phyloP scores from a whole-genome alignment of 2,888 invertebrate species.

The Pandemis corylana region DNA sequence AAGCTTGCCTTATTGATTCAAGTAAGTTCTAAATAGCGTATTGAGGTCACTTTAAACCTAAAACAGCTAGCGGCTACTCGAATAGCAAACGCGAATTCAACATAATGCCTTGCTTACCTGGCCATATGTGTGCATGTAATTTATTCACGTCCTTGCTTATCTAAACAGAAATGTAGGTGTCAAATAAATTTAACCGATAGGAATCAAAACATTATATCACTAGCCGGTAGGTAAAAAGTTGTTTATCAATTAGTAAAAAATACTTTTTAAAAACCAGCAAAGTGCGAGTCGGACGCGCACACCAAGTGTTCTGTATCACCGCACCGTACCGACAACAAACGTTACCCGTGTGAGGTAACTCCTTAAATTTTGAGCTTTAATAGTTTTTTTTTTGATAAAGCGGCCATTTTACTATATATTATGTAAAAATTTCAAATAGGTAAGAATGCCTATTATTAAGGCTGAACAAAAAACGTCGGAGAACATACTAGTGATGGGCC shows the following conservation, averaged over 20 bases:
- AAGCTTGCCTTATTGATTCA: conserved; percentile 2
- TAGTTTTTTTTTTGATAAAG: too few relatives aligned
- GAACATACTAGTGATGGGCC: too few relatives aligned
- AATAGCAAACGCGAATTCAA: conserved; percentile 30
- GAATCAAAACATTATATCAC: conserved; percentile 3
- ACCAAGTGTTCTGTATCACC: too few relatives aligned
- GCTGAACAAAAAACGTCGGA: too few relatives aligned
- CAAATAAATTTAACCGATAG: conserved; percentile 6
- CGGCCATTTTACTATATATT: too few relatives aligned
- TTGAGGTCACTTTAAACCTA: conserved; percentile 34
- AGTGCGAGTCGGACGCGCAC: too few relatives aligned
- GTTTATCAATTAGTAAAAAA: neutral
- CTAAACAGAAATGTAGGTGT: conserved; percentile 18
- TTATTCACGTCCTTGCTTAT: conserved; percentile 24
- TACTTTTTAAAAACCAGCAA: neutral
- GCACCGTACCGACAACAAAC: too few relatives aligned
- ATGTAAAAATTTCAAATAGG: too few relatives aligned
- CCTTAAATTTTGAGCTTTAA: too few relatives aligned
- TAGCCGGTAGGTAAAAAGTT: neutral
- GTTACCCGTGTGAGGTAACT: too few relatives aligned
- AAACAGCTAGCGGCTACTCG: conserved; percentile 32
- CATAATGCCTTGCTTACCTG: conserved; percentile 29
- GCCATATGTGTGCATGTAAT: conserved; percentile 26
- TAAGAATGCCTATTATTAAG: too few relatives aligned
- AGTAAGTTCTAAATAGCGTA: conserved; percentile 23